Evolutionary conservation across 2,113 vertebrate genomes (phyloP), one percentile per base, ranked within the genome.

Genomic region (Notothenia coriiceps): DNA sequence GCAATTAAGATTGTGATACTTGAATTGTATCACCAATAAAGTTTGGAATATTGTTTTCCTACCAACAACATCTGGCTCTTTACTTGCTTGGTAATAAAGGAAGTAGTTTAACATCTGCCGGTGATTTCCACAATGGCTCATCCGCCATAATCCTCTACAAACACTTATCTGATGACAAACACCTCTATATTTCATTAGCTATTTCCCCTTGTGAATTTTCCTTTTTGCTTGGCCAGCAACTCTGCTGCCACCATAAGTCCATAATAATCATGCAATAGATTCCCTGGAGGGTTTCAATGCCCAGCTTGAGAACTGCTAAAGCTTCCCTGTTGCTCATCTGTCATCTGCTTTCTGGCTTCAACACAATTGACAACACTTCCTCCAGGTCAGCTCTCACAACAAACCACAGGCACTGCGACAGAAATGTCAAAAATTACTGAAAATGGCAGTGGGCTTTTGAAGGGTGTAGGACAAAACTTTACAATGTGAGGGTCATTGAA

Each of bases 261-360:
- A 83, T 79, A 69, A 84, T 79, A 75, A 89, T 84, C 72, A 68
- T 10, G 69, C 70, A 43, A 62, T 43, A 57, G 12, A 85, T 64
- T 72, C 71, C 77, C 77, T 1, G 1, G 33, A 77, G 77, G 83
- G 47, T 51, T 71, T 83, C 55, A 44, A 17, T 52, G 56, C 74
- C 69, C 60, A 74, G 54, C 43, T 60, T 17, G 76, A 50, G 71
- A 86, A 56, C 55, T 14, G 54, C 57, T 44, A 46, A 72, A 62
- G 75, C 51, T 13, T 61, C 60, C 77, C 10, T 17, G 33, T 72
- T 76, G 72, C 79, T 86, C 82, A 86, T 83, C 88, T 88, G 88
- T 85, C 86, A 82, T 70, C 65, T 52, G 56, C 35, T 82, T 44
- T 88, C 65, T 85, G 79, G 56, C 51, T 88, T 79, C 71, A 67